Evolutionary conservation across 2,797 vertebrate genomes (phyloP).

Genomic region (Sylvia borin): DNA sequence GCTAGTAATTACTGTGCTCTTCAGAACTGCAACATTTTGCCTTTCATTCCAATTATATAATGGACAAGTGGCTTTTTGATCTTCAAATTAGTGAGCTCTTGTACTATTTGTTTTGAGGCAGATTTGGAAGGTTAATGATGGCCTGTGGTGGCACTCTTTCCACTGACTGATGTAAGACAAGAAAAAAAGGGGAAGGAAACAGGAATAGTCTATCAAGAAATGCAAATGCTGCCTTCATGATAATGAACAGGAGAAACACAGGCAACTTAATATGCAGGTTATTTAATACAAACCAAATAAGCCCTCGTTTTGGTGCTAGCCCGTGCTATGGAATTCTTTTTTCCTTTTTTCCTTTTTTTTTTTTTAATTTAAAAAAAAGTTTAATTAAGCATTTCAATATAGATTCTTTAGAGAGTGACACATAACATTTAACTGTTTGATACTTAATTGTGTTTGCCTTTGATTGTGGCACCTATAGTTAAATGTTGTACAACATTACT

Average conservation of each 20-base stretch:
- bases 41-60: constrained; percentile 99
- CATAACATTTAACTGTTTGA: constrained; percentile 88
- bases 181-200: constrained; percentile 83
- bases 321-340: constrained; percentile 76
- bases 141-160: constrained; percentile 91
- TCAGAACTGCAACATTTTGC: constrained; percentile 97
- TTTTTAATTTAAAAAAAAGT: constrained; percentile 74
- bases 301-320: constrained; percentile 76
- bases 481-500: constrained; percentile 73
- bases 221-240: constrained; percentile 91
- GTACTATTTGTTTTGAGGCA: constrained; percentile 98
- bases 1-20: constrained; percentile 98
- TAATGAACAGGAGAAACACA: constrained; percentile 82
- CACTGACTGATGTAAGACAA: constrained; percentile 89
- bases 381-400: constrained; percentile 92
- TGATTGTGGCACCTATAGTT: constrained; percentile 80
- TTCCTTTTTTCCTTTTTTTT: background rate
- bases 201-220: constrained; percentile 88
- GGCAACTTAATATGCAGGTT: constrained; percentile 78
- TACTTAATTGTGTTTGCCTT: constrained; percentile 85
- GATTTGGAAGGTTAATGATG: constrained; percentile 97
- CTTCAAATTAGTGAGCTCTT: constrained; percentile 99
- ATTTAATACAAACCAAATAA: constrained; percentile 81
- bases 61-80: constrained; percentile 99
- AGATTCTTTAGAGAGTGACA: constrained; percentile 86